A percentile compares a stretch with the other conserved stretches of the same genome.
Conservation (phyloP, 2,113 vertebrate genomes). For the Epinephelus lanceolatus region DNA sequence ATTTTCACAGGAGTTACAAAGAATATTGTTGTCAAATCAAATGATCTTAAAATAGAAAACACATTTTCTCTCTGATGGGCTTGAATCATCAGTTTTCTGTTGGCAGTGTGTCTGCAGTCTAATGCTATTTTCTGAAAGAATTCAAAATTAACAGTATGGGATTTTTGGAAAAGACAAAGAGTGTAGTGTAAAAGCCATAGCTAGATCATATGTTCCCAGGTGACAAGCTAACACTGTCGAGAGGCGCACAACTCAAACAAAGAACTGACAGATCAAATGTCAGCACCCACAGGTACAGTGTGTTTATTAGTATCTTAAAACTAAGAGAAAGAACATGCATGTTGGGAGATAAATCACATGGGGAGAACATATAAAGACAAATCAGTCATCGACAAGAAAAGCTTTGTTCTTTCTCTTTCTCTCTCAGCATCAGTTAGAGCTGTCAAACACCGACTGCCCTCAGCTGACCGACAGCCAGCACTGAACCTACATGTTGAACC, state of each 20-base stretch:
- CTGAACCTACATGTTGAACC: constrained; percentile 46
- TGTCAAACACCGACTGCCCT: constrained; percentile 39
- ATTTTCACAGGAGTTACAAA: not conserved
- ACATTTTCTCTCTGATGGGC: not conserved
- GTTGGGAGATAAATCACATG: not conserved
- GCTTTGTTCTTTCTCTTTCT: not conserved
- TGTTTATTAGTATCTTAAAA: not conserved
- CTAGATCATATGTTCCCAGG: not conserved
- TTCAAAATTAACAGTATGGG: no score
- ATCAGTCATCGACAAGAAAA: constrained; percentile 14
- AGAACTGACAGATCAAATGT: constrained; percentile 10
- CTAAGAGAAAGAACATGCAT: not conserved
- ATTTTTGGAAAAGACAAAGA: no score
- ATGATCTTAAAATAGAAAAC: not conserved
- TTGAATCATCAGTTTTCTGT: not conserved
- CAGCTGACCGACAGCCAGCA: constrained; percentile 40
- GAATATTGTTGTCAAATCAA: not conserved
- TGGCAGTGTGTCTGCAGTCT: not conserved
- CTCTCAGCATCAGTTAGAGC: constrained; percentile 30
- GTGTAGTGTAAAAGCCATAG: no score
- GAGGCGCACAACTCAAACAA: not conserved
- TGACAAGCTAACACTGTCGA: not conserved
- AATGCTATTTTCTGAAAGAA: not conserved
- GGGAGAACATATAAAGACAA: constrained; percentile 8
- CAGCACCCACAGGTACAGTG: not conserved